Conservation (phyloP, 2,797 vertebrate species). For the Bryconaethiops microstoma region DNA sequence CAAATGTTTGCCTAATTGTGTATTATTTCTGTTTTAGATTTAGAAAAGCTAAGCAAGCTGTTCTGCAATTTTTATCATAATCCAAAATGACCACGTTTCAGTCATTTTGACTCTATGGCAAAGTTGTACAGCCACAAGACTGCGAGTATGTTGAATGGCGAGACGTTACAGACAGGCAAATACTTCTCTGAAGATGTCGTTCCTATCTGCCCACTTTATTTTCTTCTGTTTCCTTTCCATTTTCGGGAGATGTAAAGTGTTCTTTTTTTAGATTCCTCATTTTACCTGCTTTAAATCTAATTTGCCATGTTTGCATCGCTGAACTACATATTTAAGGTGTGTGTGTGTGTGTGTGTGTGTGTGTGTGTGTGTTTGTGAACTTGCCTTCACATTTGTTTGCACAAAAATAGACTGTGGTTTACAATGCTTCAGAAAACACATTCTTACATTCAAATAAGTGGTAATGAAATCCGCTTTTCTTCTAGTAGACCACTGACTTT, state of each 20-base stretch:
- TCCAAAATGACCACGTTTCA: background rate
- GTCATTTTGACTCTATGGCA: background rate
- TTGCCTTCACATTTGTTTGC: conserved; percentile 30
- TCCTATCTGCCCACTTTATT: conserved; percentile 24
- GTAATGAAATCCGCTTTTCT: background rate
- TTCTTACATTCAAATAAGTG: background rate
- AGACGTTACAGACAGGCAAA: background rate
- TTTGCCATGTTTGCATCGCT: background rate
- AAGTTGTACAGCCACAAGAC: background rate
- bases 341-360: background rate
- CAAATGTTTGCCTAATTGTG: too few relatives aligned
- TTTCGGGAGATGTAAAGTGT: background rate
- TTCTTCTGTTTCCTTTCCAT: conserved; percentile 2
- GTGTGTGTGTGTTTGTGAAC: conserved; percentile 30
- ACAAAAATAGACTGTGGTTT: conserved; percentile 19
- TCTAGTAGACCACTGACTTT: background rate
- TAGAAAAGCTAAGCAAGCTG: background rate
- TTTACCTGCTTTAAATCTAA: conserved; percentile 19
- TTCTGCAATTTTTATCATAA: background rate
- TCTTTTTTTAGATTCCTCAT: background rate
- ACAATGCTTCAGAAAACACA: conserved; percentile 20
- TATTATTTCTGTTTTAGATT: background rate
- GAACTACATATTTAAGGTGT: conserved; percentile 1
- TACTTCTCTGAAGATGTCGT: background rate
- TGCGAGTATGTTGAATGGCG: too few relatives aligned